These are phyloP conservation scores for Dryobates pubescens DNA, from an alignment of 2,797 vertebrate species.

Conservation along the genomic window DNA sequence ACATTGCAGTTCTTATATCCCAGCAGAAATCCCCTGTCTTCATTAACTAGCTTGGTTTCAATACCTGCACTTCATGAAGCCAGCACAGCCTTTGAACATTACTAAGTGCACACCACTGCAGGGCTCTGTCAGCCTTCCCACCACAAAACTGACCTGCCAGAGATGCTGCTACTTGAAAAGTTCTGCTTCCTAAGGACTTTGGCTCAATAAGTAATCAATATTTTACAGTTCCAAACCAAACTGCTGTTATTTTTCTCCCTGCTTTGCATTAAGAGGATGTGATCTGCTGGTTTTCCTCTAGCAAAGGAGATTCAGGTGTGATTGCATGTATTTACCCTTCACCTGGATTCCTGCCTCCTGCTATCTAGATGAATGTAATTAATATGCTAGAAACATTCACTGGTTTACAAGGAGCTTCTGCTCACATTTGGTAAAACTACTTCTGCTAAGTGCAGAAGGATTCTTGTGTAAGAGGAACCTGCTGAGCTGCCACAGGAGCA, in stretches of 20 bases:
- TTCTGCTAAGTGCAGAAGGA: slow-evolving; percentile 14
- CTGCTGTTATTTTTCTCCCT: background rate
- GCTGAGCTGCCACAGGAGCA: background rate
- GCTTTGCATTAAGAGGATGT: background rate
- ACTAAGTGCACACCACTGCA: background rate
- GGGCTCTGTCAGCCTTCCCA: background rate
- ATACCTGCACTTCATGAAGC: background rate
- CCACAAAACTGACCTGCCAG: background rate
- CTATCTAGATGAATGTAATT: slow-evolving; percentile 12
- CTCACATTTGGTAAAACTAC: background rate
- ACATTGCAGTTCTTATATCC: background rate
- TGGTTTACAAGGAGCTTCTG: slow-evolving; percentile 17
- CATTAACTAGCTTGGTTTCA: background rate
- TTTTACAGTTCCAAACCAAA: background rate
- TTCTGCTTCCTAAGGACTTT: background rate
- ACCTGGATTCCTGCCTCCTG: background rate
- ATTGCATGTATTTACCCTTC: background rate
- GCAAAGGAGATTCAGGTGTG: slow-evolving; percentile 7
- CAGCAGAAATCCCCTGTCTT: background rate
- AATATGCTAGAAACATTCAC: slow-evolving; percentile 14
- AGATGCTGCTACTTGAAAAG: background rate
- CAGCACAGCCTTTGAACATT: background rate
- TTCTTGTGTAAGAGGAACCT: background rate
- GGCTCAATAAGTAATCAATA: background rate
- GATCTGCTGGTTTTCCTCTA: background rate